A percentile compares a stretch with the other conserved stretches of the same genome.
phyloP scores from a whole-genome alignment of 1,140 invertebrate genomes.

The Drosophila sproati region DNA sequence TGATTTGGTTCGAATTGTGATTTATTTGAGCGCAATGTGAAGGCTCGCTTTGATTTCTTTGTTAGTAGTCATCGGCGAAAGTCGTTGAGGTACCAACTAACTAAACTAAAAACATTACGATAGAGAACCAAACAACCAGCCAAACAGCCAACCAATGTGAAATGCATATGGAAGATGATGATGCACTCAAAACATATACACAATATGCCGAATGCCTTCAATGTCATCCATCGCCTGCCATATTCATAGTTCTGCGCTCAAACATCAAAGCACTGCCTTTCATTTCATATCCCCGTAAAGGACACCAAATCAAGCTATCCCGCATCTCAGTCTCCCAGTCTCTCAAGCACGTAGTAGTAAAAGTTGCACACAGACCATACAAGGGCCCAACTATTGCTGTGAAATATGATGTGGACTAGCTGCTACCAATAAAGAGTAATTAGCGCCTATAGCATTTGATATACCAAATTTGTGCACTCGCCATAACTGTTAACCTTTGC shows the following conservation, averaged over 20 bases:
- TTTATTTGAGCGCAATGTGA: conserved; percentile 78
- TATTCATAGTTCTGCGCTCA: conserved; percentile 64
- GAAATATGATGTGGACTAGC: conserved; percentile 71
- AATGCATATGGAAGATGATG: conserved; percentile 58
- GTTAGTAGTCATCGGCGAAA: conserved; percentile 70
- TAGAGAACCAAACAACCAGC: conserved; percentile 1
- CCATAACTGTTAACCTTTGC: conserved; percentile 35
- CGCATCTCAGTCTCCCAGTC: conserved; percentile 43
- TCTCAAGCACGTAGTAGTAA: conserved; percentile 66
- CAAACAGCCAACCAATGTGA: conserved; percentile 34
- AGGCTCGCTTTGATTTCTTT: conserved; percentile 76
- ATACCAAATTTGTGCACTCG: conserved; percentile 51
- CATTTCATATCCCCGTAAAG: conserved; percentile 58
- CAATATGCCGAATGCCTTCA: conserved; percentile 35
- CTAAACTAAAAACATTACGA: conserved; percentile 4
- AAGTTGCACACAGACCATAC: conserved; percentile 66
- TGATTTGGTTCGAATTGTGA: conserved; percentile 82
- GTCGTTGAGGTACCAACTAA: conserved; percentile 53
- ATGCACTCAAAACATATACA: conserved; percentile 32
- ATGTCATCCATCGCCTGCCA: conserved; percentile 45
- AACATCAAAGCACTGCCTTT: conserved; percentile 77
- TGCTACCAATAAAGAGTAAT: conserved; percentile 64
- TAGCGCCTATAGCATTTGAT: conserved; percentile 53
- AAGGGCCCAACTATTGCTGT: conserved; percentile 74
- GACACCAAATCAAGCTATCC: conserved; percentile 77